Percentiles rank a stretch among this genome's conserved stretches.
Evolutionary conservation across 2,113 vertebrate genomes (phyloP).

Genomic region (Callaeas wilsoni): DNA sequence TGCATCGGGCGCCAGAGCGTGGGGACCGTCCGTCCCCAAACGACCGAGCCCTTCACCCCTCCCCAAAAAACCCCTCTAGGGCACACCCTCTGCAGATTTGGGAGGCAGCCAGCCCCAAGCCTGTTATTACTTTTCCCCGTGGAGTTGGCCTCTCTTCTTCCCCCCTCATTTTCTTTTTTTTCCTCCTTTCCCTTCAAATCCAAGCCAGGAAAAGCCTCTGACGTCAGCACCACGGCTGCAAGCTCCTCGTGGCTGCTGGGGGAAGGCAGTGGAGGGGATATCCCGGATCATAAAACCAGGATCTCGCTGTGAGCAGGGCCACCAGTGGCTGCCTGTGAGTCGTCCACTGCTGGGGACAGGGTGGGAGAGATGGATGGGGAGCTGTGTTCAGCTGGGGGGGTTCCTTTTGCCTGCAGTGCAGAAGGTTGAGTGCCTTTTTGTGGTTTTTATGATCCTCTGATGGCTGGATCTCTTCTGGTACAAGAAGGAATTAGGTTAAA

Average conservation of each 20-base stretch:
- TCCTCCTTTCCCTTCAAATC: neutral
- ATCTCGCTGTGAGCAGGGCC: neutral
- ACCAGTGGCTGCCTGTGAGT: neutral
- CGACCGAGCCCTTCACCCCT: rapidly evolving
- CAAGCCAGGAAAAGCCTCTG: conserved; percentile 14
- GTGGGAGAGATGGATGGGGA: neutral
- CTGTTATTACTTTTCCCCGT: neutral
- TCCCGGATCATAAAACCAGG: neutral
- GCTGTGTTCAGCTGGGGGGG: rapidly evolving
- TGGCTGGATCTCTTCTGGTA: neutral
- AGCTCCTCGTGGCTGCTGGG: neutral
- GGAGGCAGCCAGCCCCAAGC: conserved; percentile 39
- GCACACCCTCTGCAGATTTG: neutral
- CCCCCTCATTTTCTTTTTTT: neutral
- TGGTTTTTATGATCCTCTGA: neutral
- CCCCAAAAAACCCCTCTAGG: neutral
- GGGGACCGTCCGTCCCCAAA: neutral
- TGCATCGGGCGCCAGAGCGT: rapidly evolving
- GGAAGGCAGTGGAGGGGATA: neutral
- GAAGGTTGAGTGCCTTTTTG: neutral
- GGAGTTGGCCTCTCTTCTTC: neutral
- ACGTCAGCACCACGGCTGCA: rapidly evolving
- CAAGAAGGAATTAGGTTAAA: neutral
- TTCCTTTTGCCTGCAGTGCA: neutral
- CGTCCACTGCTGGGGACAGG: rapidly evolving